Percentiles rank a stretch among this genome's conserved stretches.
Evolutionary conservation across 1,140 invertebrate species (phyloP).

Genomic region (Drosophila eugracilis): DNA sequence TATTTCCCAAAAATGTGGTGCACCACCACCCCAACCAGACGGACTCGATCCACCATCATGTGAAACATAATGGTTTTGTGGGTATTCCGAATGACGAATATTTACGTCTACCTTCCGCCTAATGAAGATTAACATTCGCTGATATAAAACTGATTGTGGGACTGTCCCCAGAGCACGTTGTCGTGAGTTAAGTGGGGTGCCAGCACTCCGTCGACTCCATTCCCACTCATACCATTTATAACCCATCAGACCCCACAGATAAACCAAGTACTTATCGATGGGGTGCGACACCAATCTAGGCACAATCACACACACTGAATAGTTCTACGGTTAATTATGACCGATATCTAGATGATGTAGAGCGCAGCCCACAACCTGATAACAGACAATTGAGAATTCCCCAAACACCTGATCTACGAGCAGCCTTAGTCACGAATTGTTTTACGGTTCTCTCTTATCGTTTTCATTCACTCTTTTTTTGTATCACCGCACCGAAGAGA

Average conservation of each 20-base stretch:
- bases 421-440: constrained; percentile 36
- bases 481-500: background rate
- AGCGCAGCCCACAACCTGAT: constrained; percentile 6
- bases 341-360: constrained; percentile 9
- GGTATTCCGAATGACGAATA: constrained; percentile 18
- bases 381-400: constrained; percentile 31
- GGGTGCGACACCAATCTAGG: constrained; percentile 30
- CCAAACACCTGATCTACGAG: constrained; percentile 17
- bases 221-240: background rate
- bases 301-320: constrained; percentile 29
- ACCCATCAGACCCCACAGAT: constrained; percentile 13
- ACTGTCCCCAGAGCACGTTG: constrained; percentile 6
- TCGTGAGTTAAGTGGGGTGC: background rate
- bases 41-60: background rate
- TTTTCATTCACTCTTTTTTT: constrained; percentile 19
- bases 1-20: constrained; percentile 1
- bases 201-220: background rate
- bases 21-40: background rate
- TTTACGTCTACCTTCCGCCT: background rate
- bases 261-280: constrained; percentile 23
- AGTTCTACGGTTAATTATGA: constrained; percentile 8
- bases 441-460: constrained; percentile 15
- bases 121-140: background rate
- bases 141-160: constrained; percentile 18
- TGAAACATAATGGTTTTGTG: background rate